phyloP scores from a whole-genome alignment of 2,888 invertebrate species.

The Psococerastis gibbosa region DNA sequence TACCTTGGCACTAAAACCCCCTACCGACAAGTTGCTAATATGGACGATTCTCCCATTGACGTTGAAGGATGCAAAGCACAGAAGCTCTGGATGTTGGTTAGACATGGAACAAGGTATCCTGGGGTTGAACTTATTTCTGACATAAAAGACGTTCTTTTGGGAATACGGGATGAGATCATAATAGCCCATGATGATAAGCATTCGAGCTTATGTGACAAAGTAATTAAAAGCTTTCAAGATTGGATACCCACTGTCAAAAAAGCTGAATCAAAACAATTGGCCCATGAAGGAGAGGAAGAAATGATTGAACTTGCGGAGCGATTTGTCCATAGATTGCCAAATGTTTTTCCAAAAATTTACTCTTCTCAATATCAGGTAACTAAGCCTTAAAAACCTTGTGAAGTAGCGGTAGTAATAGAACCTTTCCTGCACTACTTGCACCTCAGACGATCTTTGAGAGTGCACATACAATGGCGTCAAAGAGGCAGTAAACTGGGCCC shows the following conservation, averaged over 20 bases:
- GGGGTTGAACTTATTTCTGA: conserved; percentile 33
- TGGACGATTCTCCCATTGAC: conserved; percentile 35
- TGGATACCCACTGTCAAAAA: conserved; percentile 38
- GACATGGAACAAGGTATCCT: conserved; percentile 65
- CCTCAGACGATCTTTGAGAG: no score
- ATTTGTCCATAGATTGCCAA: conserved; percentile 50
- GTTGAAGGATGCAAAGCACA: conserved; percentile 39
- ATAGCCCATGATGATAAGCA: conserved; percentile 20
- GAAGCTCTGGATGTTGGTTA: conserved; percentile 54
- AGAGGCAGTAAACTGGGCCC: no score
- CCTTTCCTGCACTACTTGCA: no score
- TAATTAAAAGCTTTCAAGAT: conserved; percentile 28
- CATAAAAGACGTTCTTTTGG: conserved; percentile 33
- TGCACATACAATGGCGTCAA: no score
- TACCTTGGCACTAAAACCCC: conserved; percentile 49
- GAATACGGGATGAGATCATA: conserved; percentile 34
- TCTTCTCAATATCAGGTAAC: conserved; percentile 35
- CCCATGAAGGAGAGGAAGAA: conserved; percentile 58
- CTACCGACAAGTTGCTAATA: conserved; percentile 47
- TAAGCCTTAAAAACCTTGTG: no score
- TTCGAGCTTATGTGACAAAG: conserved; percentile 25
- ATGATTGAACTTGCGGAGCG: conserved; percentile 50
- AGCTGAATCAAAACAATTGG: conserved; percentile 38
- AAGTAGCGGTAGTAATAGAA: no score
- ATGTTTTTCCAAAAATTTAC: conserved; percentile 39